Evolutionary conservation across 2,888 invertebrate species (phyloP).

Genomic region (Iphiclides podalirius): DNA sequence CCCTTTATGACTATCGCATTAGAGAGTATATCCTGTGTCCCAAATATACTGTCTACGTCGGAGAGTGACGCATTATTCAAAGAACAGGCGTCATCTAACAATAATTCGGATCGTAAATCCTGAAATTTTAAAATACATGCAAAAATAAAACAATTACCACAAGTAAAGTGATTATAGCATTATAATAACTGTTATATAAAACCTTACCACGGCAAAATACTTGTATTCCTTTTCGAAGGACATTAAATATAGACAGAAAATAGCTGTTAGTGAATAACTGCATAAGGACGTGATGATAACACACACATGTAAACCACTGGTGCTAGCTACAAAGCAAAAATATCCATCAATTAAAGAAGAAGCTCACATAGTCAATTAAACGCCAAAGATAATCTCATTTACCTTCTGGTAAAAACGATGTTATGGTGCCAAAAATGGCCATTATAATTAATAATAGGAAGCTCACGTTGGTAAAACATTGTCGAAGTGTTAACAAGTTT

Average conservation of each 20-base stretch:
- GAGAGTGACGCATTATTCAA: constrained; percentile 55
- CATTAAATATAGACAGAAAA: constrained; percentile 68
- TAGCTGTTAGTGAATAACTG: constrained; percentile 60
- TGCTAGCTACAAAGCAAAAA: constrained; percentile 48
- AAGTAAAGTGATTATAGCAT: not conserved
- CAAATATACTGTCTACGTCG: constrained; percentile 59
- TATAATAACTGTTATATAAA: not conserved
- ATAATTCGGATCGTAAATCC: constrained; percentile 64
- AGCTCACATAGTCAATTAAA: not conserved
- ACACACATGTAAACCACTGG: constrained; percentile 59
- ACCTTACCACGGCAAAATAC: constrained; percentile 66
- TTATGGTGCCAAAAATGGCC: constrained; percentile 65
- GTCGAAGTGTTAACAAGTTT: constrained; percentile 59
- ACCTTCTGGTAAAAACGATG: constrained; percentile 67
- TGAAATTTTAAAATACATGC: constrained; percentile 38
- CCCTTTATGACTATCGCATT: constrained; percentile 64
- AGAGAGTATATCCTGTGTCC: constrained; percentile 53
- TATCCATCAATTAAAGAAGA: not conserved
- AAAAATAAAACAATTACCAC: not conserved
- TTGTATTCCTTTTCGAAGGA: constrained; percentile 69
- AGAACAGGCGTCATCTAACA: constrained; percentile 65
- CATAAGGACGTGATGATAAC: constrained; percentile 59
- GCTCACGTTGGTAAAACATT: constrained; percentile 71
- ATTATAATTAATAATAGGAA: constrained; percentile 65
- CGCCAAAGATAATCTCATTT: constrained; percentile 28